phyloP scores from a whole-genome alignment of 2,797 vertebrate species.

The Amniataba percoides region DNA sequence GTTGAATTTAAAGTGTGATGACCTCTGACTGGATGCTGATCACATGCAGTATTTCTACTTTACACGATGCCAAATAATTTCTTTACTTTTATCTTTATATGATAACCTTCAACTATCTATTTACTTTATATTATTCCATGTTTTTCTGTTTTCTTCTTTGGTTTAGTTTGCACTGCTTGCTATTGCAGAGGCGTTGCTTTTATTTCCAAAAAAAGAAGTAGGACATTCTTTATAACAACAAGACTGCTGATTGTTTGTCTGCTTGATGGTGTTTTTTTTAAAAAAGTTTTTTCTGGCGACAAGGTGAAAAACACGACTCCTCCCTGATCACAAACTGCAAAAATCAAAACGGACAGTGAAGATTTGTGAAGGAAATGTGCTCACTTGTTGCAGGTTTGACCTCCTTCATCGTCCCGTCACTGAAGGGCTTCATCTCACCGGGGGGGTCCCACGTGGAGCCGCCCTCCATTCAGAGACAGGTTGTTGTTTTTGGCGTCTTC shows the following conservation, averaged over 20 bases:
- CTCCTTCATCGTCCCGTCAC: neutral
- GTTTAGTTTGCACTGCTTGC: neutral
- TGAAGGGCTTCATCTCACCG: neutral
- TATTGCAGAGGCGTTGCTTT: slow-evolving; percentile 16
- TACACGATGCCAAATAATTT: too few relatives aligned
- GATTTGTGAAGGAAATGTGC: neutral
- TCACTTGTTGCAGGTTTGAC: neutral
- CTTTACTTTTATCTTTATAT: too few relatives aligned
- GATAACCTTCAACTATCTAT: too few relatives aligned
- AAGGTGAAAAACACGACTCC: neutral
- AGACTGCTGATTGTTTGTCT: too few relatives aligned
- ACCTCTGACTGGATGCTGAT: too few relatives aligned
- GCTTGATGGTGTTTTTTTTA: too few relatives aligned
- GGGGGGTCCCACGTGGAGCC: neutral
- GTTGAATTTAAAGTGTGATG: neutral
- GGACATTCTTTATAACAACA: too few relatives aligned
- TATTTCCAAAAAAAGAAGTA: neutral
- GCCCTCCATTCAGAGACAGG: neutral
- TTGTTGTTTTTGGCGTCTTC: neutral
- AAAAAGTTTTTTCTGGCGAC: neutral
- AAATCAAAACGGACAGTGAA: neutral
- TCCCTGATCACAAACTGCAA: neutral
- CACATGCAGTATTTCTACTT: too few relatives aligned
- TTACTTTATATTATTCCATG: too few relatives aligned
- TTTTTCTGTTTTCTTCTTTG: too few relatives aligned